Evolutionary conservation across 2,888 invertebrate genomes (phyloP).

Genomic region (Congeria kusceri): DNA sequence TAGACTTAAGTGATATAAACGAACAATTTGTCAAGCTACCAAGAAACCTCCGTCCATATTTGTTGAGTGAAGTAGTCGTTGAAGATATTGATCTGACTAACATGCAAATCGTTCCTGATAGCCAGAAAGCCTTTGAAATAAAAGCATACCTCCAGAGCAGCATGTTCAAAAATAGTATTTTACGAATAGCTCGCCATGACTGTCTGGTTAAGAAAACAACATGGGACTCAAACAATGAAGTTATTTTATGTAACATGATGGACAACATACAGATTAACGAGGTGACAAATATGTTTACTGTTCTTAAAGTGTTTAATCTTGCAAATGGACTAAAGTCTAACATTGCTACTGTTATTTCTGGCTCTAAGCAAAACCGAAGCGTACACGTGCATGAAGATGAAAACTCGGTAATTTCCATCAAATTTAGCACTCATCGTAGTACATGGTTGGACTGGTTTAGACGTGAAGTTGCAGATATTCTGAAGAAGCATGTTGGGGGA

Average conservation of each 20-base stretch:
- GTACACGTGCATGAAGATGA: too few species aligned
- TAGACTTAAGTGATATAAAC: too few species aligned
- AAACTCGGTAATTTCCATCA: too few species aligned
- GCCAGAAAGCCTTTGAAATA: background rate
- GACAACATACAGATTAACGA: background rate
- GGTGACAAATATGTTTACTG: conserved; percentile 26
- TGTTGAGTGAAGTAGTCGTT: background rate
- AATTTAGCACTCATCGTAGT: too few species aligned
- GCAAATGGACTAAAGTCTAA: conserved; percentile 14
- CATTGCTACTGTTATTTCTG: too few species aligned
- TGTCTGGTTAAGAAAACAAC: background rate
- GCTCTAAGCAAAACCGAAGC: too few species aligned
- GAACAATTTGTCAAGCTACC: background rate
- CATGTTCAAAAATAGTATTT: background rate
- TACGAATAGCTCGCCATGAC: background rate
- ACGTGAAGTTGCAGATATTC: too few species aligned
- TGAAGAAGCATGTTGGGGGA: too few species aligned
- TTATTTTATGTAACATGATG: background rate
- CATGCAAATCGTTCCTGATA: background rate
- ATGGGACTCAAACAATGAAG: conserved; percentile 6
- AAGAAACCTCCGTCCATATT: background rate
- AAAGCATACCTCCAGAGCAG: background rate
- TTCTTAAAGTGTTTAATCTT: conserved; percentile 14
- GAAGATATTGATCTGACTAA: conserved; percentile 2
- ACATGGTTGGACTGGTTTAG: too few species aligned